Percentiles rank a stretch among this genome's conserved stretches.
Conservation (phyloP, 2,113 vertebrate species). For the Tringa solitaria region DNA sequence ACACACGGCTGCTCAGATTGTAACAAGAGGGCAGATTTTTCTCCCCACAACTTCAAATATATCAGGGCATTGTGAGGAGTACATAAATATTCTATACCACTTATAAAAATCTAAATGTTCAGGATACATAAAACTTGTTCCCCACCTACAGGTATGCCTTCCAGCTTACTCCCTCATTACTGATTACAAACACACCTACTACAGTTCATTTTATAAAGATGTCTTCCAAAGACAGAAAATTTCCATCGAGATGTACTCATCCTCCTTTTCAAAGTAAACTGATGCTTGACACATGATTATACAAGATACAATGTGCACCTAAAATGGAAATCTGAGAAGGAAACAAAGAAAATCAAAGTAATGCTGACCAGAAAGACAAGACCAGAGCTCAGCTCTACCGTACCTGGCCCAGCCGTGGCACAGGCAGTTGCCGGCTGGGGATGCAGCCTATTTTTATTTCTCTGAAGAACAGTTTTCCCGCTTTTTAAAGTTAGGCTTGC, state of each 20-base stretch:
- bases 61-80: background rate
- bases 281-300: background rate
- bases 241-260: background rate
- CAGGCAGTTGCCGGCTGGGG: fast-evolving
- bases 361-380: background rate
- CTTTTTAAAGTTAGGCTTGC: background rate
- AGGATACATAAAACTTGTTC: background rate
- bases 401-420: background rate
- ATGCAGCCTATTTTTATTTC: background rate
- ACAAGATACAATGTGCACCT: background rate
- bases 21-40: background rate
- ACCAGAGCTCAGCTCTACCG: background rate
- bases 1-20: background rate
- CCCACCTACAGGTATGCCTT: slow-evolving; percentile 17
- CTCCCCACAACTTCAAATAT: background rate
- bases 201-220: background rate
- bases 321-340: background rate
- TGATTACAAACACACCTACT: slow-evolving; percentile 3
- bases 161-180: background rate
- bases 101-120: slow-evolving; percentile 10
- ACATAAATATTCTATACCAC: background rate
- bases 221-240: slow-evolving; percentile 9
- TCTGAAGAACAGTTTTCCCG: background rate
- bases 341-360: background rate
- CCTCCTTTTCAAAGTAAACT: background rate